phyloP scores from a whole-genome alignment of 2,888 invertebrate genomes.

The Agrochola lota region DNA sequence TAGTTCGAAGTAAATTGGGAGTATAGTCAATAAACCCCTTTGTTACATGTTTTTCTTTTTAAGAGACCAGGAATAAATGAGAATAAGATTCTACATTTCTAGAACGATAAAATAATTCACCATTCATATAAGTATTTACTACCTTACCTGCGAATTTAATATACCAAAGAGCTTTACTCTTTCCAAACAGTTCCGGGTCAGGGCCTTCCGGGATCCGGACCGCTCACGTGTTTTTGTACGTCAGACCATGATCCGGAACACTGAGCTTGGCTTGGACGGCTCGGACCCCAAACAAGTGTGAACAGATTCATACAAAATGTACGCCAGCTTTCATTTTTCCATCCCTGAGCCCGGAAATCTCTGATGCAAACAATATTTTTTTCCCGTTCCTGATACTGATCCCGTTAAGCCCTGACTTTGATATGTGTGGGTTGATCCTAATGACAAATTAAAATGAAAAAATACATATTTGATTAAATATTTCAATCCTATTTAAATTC shows the following conservation, averaged over 20 bases:
- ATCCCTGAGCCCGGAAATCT: not conserved
- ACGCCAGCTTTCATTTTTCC: conserved; percentile 1
- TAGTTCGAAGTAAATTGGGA: no score
- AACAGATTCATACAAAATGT: conserved; percentile 14
- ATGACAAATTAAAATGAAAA: not conserved
- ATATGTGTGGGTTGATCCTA: no score
- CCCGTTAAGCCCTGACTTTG: not conserved
- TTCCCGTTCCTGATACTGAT: not conserved
- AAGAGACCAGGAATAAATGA: not conserved
- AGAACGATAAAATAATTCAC: not conserved
- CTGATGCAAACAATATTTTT: not conserved
- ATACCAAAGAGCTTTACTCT: conserved; percentile 5
- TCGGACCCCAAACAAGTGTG: conserved; percentile 6
- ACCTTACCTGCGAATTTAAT: conserved; percentile 1
- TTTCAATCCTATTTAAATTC: not conserved
- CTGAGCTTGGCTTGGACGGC: no score
- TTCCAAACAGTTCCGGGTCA: conserved; percentile 21
- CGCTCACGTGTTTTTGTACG: conserved; percentile 13
- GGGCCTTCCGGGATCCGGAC: not conserved
- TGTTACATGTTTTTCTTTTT: not conserved
- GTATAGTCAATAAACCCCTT: no score
- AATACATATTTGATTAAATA: not conserved
- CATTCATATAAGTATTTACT: no score
- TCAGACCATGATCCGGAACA: conserved; percentile 9
- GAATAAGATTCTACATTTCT: not conserved